Evolutionary conservation across 2,888 invertebrate genomes (phyloP), one percentile per base, ranked within the genome.

Genomic region (Melinaea menophilus): DNA sequence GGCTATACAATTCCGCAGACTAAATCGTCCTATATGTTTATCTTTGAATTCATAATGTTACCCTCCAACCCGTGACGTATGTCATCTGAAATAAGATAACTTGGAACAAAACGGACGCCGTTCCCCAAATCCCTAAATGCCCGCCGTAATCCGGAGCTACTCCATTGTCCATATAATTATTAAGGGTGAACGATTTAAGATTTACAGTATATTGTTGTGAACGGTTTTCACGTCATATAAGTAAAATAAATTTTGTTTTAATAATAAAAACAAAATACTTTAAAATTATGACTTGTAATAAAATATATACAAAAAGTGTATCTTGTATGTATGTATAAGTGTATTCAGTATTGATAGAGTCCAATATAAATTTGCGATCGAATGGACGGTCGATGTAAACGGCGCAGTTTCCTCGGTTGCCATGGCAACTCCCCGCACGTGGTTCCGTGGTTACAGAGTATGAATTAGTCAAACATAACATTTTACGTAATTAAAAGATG

Each of bases 341-440:
- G 3, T 41, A 41, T 41, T 41, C 41, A 5, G 41, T 9, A 41
- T 31, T 31, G 5, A 51, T 31, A 7, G 5, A 2, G 5, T n/a
- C 3, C 31, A 7, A 22, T 9, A 51, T 51, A 51, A 5, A 31
- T 51, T 22, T 22, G 31, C n/a, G 31, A 51, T 51, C 51, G 51
- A 59, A 63, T 75, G 69, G 77, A 77, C 76, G 81, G 79, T 76
- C 79, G 78, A 76, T 76, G 79, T 75, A 78, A 86, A 87, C 79
- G 83, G 80, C 85, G 88, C 83, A 88, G 84, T 87, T 88, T 88
- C 84, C 84, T 78, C 76, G 63, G 89, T 90, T 86, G 79, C 81
- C 79, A 88, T 89, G 80, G 80, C 79, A 80, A 90, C 89, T 79
- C 87, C 88, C 86, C 79, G 85, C 85, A 85, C 82, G 80, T 84